These are phyloP conservation scores for Spilogale gracilis DNA, from an alignment of 2,113 vertebrate genomes.

Conservation along the genomic window DNA sequence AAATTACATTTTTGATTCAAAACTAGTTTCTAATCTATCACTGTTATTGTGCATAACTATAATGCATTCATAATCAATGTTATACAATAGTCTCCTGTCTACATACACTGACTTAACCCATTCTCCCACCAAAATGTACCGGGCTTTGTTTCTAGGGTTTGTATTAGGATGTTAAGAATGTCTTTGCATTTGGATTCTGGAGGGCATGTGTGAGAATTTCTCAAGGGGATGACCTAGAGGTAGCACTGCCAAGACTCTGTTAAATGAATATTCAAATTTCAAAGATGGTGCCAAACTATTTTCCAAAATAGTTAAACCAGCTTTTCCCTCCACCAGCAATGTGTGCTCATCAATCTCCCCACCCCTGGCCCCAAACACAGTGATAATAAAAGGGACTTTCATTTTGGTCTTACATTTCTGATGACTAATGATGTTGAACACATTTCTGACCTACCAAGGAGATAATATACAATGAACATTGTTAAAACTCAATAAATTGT, in stretches of 20 bases:
- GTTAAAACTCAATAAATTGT: neutral
- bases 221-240: neutral
- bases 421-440: neutral
- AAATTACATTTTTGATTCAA: neutral
- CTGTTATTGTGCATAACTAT: neutral
- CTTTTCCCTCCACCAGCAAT: neutral
- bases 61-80: neutral
- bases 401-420: constrained; percentile 2
- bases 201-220: neutral
- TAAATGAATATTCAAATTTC: neutral
- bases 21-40: neutral
- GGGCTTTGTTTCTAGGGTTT: neutral
- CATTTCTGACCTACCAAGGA: neutral
- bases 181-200: neutral
- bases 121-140: neutral
- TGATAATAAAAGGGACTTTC: neutral
- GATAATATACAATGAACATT: neutral
- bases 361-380: neutral
- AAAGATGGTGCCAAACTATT: neutral
- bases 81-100: neutral
- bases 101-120: neutral
- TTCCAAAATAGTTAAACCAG: neutral
- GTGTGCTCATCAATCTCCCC: too few species aligned
- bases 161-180: neutral
- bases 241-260: neutral